Conservation (phyloP, 2,888 invertebrate species). For the Odontothrips loti region DNA sequence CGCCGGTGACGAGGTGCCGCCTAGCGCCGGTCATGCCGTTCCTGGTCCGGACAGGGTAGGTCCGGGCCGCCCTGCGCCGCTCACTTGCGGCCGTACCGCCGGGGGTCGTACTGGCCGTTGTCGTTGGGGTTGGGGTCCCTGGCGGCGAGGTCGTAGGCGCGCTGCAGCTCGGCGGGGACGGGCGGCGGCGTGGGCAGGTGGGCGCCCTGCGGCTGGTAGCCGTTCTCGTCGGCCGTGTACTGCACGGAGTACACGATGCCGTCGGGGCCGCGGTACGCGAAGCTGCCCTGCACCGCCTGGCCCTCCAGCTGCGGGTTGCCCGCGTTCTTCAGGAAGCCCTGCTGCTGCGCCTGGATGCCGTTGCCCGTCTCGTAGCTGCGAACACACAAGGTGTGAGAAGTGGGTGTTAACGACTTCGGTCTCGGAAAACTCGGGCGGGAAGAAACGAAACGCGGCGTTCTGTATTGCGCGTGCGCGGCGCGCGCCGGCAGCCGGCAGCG, state of each 20-base stretch:
- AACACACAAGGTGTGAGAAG: neutral
- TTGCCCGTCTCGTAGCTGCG: slow-evolving; percentile 68
- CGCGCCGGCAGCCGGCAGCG: neutral
- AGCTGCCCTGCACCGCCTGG: slow-evolving; percentile 65
- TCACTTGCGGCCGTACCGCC: neutral
- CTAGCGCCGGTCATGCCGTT: no score
- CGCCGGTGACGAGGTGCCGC: no score
- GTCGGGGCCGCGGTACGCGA: slow-evolving; percentile 68
- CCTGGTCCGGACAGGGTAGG: no score
- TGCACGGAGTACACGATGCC: slow-evolving; percentile 57
- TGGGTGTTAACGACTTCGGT: neutral
- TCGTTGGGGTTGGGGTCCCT: slow-evolving; percentile 6
- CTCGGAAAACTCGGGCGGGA: neutral
- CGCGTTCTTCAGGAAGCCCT: slow-evolving; percentile 65
- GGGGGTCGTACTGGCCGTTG: slow-evolving; percentile 11
- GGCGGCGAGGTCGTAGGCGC: slow-evolving; percentile 41
- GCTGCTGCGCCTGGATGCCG: slow-evolving; percentile 66
- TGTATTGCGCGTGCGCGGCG: neutral
- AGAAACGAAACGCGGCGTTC: no score
- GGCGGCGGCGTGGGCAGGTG: slow-evolving; percentile 45
- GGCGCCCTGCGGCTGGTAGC: slow-evolving; percentile 45
- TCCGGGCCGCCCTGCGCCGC: no score
- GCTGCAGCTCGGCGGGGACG: slow-evolving; percentile 43
- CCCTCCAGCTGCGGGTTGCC: slow-evolving; percentile 50
- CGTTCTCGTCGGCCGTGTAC: slow-evolving; percentile 70